These are phyloP conservation scores for Cataglyphis altisquamis DNA, from an alignment of 2,888 invertebrate species.

Conservation along the genomic window DNA sequence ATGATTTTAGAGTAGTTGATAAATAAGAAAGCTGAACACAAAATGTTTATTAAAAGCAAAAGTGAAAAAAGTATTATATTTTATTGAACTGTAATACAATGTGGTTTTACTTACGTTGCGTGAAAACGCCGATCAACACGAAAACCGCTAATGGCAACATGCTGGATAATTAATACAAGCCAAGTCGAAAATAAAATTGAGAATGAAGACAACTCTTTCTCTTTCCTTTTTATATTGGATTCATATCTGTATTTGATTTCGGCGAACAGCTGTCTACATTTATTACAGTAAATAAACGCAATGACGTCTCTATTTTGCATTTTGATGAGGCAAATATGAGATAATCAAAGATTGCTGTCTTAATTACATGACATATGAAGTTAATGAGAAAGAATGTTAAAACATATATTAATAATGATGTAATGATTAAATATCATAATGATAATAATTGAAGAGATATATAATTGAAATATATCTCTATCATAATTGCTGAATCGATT, in stretches of 20 bases:
- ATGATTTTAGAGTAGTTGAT: neutral
- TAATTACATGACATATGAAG: neutral
- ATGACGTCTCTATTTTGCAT: neutral
- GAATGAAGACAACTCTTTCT: neutral
- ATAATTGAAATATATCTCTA: neutral
- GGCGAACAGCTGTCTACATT: conserved; percentile 8
- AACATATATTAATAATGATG: neutral
- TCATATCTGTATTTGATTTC: neutral
- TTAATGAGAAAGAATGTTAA: conserved; percentile 7
- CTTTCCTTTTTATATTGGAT: conserved; percentile 34
- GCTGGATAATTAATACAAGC: neutral
- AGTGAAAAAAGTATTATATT: neutral
- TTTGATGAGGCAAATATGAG: neutral
- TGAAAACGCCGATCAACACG: conserved; percentile 39
- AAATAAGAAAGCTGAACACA: neutral
- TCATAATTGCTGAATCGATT: neutral
- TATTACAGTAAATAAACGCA: neutral
- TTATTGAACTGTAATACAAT: neutral
- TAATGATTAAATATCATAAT: neutral
- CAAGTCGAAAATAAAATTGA: neutral
- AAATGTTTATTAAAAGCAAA: neutral
- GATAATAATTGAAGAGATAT: neutral
- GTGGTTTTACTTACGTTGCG: conserved; percentile 37
- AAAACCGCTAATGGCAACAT: conserved; percentile 21
- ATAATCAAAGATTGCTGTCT: neutral